These are phyloP conservation scores for Ceraclea dissimilis DNA, from an alignment of 2,888 invertebrate species.

Conservation along the genomic window DNA sequence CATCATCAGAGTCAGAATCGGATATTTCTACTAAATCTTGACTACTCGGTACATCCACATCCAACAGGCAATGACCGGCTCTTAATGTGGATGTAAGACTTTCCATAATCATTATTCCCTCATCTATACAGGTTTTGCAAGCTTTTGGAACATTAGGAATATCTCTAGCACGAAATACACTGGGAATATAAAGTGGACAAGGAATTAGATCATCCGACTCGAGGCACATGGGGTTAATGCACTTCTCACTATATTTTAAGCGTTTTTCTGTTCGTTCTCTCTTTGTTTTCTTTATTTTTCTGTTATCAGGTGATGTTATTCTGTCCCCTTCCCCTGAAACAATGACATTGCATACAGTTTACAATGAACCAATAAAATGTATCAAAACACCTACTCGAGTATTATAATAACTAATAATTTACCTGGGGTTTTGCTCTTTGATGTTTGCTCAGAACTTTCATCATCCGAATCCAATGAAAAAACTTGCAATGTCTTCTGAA, in stretches of 20 bases:
- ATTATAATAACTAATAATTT: too few relatives aligned
- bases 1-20: constrained; percentile 43
- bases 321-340: neutral
- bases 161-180: constrained; percentile 38
- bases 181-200: constrained; percentile 38
- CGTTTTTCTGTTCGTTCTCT: neutral
- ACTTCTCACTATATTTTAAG: constrained; percentile 31
- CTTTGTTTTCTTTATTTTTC: neutral
- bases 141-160: constrained; percentile 29
- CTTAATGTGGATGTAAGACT: constrained; percentile 1
- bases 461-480: constrained; percentile 13
- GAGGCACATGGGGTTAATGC: constrained; percentile 50
- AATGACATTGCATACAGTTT: too few relatives aligned
- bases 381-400: too few relatives aligned
- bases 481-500: neutral
- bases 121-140: constrained; percentile 30
- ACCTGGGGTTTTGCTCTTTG: too few relatives aligned
- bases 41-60: constrained; percentile 26
- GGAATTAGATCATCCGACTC: constrained; percentile 38
- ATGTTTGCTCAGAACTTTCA: neutral
- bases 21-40: constrained; percentile 42
- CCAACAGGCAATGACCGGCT: constrained; percentile 25
- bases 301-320: neutral
- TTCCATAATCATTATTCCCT: constrained; percentile 32
- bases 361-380: too few relatives aligned